phyloP scores from a whole-genome alignment of 2,888 invertebrate species.

The Idaea biselata region DNA sequence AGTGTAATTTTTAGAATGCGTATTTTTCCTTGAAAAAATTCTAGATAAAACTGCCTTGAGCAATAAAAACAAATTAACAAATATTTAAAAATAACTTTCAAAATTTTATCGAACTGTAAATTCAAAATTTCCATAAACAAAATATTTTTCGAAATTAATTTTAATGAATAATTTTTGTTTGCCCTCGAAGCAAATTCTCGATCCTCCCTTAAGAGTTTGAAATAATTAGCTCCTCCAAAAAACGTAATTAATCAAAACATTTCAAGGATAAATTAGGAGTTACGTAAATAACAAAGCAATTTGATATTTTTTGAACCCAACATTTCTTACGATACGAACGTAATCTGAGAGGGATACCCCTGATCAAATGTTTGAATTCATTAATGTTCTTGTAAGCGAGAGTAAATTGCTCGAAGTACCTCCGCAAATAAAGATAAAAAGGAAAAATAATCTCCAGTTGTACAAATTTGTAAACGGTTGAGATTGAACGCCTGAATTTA shows the following conservation, averaged over 20 bases:
- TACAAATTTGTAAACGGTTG: neutral
- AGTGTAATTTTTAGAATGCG: too few species aligned
- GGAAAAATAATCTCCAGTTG: neutral
- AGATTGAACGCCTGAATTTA: neutral
- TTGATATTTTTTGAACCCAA: neutral
- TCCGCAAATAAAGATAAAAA: slow-evolving; percentile 23
- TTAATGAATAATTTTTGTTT: too few species aligned
- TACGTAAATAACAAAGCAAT: neutral
- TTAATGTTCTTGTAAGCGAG: slow-evolving; percentile 32
- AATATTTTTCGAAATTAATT: too few species aligned
- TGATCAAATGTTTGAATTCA: slow-evolving; percentile 37
- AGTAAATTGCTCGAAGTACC: slow-evolving; percentile 32
- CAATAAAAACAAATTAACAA: too few species aligned
- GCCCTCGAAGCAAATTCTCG: too few species aligned
- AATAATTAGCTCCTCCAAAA: neutral
- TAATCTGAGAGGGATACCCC: slow-evolving; percentile 23
- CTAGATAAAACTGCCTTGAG: too few species aligned
- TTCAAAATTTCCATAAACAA: too few species aligned
- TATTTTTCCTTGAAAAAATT: too few species aligned
- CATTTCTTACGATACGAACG: slow-evolving; percentile 3
- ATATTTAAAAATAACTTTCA: too few species aligned
- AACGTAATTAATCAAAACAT: neutral
- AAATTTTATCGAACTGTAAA: too few species aligned
- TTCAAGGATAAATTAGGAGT: neutral
- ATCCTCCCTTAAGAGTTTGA: neutral